A percentile compares a stretch with the other conserved stretches of the same genome.
These are phyloP conservation scores for Luffia ferchaultella DNA, from an alignment of 2,888 invertebrate genomes.

Conservation along the genomic window DNA sequence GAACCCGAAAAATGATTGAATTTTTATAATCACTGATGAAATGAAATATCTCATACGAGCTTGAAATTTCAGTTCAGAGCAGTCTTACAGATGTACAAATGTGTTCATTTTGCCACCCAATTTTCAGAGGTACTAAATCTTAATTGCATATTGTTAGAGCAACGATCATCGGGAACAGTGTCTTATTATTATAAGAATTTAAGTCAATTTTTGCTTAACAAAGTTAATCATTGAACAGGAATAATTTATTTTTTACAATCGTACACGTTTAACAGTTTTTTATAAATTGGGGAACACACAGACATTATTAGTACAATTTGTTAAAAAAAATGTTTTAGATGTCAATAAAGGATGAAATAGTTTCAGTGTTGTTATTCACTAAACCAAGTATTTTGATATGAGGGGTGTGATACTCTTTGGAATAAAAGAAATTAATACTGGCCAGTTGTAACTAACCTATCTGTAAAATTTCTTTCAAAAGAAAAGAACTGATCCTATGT, in stretches of 20 bases:
- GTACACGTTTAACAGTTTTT: neutral
- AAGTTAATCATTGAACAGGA: neutral
- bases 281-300: neutral
- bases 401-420: neutral
- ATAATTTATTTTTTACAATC: neutral
- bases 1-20: too few species aligned
- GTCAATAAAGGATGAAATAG: slow-evolving; percentile 55
- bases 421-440: too few species aligned
- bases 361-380: slow-evolving; percentile 29
- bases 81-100: neutral
- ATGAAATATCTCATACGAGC: too few species aligned
- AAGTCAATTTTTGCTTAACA: slow-evolving; percentile 49
- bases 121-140: neutral
- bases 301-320: slow-evolving; percentile 51
- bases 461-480: too few species aligned
- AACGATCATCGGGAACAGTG: slow-evolving; percentile 17
- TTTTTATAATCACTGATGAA: too few species aligned
- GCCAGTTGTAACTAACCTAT: too few species aligned
- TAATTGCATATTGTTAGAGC: neutral
- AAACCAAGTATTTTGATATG: slow-evolving; percentile 9
- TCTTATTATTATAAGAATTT: slow-evolving; percentile 27
- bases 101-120: neutral
- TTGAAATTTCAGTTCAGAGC: neutral
- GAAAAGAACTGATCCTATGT: too few species aligned
- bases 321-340: slow-evolving; percentile 57